phyloP scores from a whole-genome alignment of 2,888 invertebrate species.

The Dilophus febrilis region DNA sequence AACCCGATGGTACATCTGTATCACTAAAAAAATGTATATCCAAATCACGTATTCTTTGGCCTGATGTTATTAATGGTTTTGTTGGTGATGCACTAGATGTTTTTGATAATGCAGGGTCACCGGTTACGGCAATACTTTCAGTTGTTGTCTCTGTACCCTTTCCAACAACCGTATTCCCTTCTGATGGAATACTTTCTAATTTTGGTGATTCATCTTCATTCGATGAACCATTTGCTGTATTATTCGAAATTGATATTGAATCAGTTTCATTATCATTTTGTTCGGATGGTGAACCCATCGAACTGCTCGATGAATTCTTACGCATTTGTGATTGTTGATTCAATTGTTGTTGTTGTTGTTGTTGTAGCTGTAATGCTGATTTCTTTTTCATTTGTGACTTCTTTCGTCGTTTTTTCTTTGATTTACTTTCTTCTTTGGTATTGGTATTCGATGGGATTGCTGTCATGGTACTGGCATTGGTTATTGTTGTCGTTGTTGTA shows the following conservation, averaged over 20 bases:
- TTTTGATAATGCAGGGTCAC: constrained; percentile 1
- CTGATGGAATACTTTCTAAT: constrained; percentile 1
- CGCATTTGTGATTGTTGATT: constrained; percentile 32
- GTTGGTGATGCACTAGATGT: constrained; percentile 12
- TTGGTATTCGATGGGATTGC: constrained; percentile 2
- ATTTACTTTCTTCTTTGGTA: constrained; percentile 8
- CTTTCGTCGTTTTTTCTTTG: constrained; percentile 61
- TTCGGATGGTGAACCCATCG: constrained; percentile 19
- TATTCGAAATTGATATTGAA: constrained; percentile 17
- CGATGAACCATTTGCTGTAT: constrained; percentile 12
- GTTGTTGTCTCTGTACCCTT: background rate
- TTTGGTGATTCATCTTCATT: constrained; percentile 8
- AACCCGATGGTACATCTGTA: constrained; percentile 60
- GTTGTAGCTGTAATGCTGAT: constrained; percentile 36
- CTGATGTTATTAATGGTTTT: constrained; percentile 26
- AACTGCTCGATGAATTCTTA: constrained; percentile 39
- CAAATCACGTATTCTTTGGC: constrained; percentile 34
- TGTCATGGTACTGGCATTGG: background rate
- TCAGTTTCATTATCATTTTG: constrained; percentile 18
- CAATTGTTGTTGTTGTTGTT: constrained; percentile 28
- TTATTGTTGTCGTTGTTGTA: background rate
- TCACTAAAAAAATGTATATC: constrained; percentile 87
- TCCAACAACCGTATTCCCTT: background rate
- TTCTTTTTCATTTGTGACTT: constrained; percentile 67
- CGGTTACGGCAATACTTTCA: constrained; percentile 8